Evolutionary conservation across 2,113 vertebrate genomes (phyloP).

Genomic region (Lethenteron reissneri): DNA sequence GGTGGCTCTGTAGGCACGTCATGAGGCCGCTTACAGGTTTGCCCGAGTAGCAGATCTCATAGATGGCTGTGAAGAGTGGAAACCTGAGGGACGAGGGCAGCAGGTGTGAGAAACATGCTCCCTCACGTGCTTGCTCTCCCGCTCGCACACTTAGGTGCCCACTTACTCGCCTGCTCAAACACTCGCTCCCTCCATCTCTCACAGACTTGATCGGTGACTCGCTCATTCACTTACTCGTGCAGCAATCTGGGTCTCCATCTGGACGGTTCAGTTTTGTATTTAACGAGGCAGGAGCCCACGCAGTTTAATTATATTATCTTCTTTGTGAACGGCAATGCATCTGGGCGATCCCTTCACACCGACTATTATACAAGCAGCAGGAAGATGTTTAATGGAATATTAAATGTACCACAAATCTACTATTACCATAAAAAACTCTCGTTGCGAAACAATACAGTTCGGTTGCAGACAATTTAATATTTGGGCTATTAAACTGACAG

Average conservation of each 20-base stretch:
- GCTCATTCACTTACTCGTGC: not conserved
- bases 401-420: no score
- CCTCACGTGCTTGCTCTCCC: not conserved
- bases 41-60: slow-evolving; percentile 53
- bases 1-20: slow-evolving; percentile 50
- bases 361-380: no score
- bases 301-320: no score
- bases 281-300: no score
- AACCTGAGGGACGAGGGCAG: slow-evolving; percentile 20
- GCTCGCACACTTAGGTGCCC: not conserved
- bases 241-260: not conserved
- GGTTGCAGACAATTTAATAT: no score
- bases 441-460: no score
- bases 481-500: no score
- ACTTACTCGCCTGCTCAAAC: not conserved
- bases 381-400: no score
- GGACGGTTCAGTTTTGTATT: no score
- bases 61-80: slow-evolving; percentile 45
- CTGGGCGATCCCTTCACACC: no score
- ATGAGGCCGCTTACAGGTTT: slow-evolving; percentile 42
- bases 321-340: no score
- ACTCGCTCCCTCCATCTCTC: not conserved
- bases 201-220: not conserved
- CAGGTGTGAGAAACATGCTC: not conserved
- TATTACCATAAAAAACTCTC: no score